Evolutionary conservation across 2,797 vertebrate genomes (phyloP).

Genomic region (Phataginus tetradactyla): DNA sequence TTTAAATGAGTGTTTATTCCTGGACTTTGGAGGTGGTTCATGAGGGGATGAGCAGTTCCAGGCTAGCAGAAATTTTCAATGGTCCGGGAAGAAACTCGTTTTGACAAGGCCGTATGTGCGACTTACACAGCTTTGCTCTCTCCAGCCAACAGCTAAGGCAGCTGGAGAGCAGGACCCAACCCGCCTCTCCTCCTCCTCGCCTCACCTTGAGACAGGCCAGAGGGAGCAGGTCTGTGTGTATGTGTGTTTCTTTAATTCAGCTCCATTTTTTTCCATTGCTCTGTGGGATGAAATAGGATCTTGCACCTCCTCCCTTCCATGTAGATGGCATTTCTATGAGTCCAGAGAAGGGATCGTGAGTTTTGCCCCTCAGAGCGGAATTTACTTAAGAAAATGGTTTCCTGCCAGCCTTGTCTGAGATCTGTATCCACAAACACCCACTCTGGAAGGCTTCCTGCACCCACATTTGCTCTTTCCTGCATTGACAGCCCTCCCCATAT

Average conservation of each 20-base stretch:
- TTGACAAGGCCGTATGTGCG: neutral
- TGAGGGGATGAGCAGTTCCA: neutral
- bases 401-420: neutral
- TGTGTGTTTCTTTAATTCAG: neutral
- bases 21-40: neutral
- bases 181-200: neutral
- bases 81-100: neutral
- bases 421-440: neutral
- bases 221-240: too few species aligned
- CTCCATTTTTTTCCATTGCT: neutral
- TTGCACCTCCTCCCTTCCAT: neutral
- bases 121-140: neutral
- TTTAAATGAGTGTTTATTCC: neutral
- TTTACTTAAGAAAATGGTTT: neutral
- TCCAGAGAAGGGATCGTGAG: neutral
- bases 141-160: neutral
- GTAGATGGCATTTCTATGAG: neutral
- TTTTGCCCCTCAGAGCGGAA: neutral
- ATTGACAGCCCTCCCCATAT: neutral
- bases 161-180: neutral
- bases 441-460: neutral
- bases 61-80: neutral
- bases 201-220: neutral
- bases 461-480: neutral
- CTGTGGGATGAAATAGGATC: neutral